Conservation (phyloP, 2,797 vertebrate species). For the Anolis apletophallus region DNA sequence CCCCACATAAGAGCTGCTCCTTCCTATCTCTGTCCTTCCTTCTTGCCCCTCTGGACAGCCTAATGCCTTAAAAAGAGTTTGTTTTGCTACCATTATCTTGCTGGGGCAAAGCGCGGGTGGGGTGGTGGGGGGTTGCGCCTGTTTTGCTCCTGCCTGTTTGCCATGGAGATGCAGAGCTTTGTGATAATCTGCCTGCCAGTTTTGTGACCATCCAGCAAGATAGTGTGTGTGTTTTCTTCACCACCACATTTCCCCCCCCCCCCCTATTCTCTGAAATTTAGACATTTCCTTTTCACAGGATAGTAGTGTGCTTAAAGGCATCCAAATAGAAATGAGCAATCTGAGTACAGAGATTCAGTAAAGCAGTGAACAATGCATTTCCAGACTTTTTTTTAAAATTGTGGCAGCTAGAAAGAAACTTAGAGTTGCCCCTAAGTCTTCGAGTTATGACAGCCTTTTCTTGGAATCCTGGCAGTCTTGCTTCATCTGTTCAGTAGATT, state of each 20-base stretch:
- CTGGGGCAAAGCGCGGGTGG: background rate
- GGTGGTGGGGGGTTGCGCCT: background rate
- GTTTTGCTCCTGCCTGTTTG: background rate
- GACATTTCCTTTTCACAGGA: background rate
- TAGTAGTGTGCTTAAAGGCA: background rate
- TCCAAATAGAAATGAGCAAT: background rate
- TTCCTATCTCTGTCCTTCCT: background rate
- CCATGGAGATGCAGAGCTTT: constrained; percentile 19
- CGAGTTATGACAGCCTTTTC: background rate
- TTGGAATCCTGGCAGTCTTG: background rate
- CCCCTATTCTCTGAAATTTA: background rate
- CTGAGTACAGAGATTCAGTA: background rate
- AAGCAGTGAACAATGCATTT: background rate
- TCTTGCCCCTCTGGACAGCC: background rate
- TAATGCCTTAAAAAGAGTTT: constrained; percentile 17
- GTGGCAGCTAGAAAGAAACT: too few species aligned
- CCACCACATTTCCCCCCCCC: too few species aligned
- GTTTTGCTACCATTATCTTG: constrained; percentile 24
- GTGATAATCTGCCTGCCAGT: constrained; percentile 15
- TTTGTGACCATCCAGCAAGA: constrained; percentile 13
- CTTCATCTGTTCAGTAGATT: background rate
- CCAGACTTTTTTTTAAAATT: background rate
- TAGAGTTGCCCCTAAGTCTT: background rate
- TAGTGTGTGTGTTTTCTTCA: background rate
- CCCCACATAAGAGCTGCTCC: background rate